phyloP scores from a whole-genome alignment of 2,797 vertebrate genomes.

The Pristis pectinata region DNA sequence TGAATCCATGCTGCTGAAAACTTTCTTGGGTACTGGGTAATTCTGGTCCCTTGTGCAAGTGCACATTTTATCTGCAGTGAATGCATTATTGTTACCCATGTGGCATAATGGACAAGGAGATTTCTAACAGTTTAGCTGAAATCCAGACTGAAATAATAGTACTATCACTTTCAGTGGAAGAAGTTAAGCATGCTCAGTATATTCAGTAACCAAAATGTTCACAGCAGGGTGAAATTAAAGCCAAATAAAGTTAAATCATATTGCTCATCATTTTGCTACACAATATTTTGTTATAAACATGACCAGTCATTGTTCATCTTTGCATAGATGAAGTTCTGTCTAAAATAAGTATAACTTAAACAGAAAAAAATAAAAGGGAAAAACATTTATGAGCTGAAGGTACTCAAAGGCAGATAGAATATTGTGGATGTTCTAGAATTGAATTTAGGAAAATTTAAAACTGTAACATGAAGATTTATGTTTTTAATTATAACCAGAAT shows the following conservation, averaged over 20 bases:
- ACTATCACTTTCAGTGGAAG: background rate
- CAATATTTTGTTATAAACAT: background rate
- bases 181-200: background rate
- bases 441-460: constrained; percentile 4
- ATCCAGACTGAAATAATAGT: background rate
- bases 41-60: background rate
- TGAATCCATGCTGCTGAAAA: background rate
- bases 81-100: background rate
- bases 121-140: background rate
- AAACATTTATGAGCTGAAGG: background rate
- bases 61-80: background rate
- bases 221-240: background rate
- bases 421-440: background rate
- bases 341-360: background rate
- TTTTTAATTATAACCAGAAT: constrained; percentile 26
- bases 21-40: too few species aligned
- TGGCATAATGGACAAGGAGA: background rate
- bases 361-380: background rate
- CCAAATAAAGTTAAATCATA: background rate
- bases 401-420: background rate
- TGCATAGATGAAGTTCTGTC: background rate
- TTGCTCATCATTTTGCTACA: background rate
- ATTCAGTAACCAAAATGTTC: background rate
- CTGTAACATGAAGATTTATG: constrained; percentile 7
- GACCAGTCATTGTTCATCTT: background rate